A percentile compares a stretch with the other conserved stretches of the same genome.
phyloP scores from a whole-genome alignment of 2,888 invertebrate species.

The Sarcophaga variegata region DNA sequence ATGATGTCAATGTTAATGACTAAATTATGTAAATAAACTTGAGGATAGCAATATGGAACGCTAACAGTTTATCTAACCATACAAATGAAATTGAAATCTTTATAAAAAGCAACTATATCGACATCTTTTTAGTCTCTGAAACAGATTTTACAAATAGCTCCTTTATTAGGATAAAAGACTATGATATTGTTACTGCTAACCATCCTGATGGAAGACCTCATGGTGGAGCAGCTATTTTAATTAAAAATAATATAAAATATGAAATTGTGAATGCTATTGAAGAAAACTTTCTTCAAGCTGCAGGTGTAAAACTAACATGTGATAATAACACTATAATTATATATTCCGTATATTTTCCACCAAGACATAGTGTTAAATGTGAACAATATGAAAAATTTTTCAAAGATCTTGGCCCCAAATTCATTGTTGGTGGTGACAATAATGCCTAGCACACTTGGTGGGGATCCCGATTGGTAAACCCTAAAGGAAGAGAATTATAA shows the following conservation, averaged over 20 bases:
- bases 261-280: conserved; percentile 12
- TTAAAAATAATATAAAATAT: conserved; percentile 51
- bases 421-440: conserved; percentile 63
- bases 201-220: conserved; percentile 61
- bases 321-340: conserved; percentile 9
- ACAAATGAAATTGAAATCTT: conserved; percentile 47
- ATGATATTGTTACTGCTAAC: conserved; percentile 42
- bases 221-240: conserved; percentile 54
- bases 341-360: conserved; percentile 50
- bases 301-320: conserved; percentile 42
- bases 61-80: conserved; percentile 30
- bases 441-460: conserved; percentile 63
- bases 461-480: conserved; percentile 56
- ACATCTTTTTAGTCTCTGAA: conserved; percentile 17
- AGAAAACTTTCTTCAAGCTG: conserved; percentile 37
- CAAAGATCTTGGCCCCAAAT: conserved; percentile 34
- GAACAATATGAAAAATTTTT: conserved; percentile 43
- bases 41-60: too few species aligned
- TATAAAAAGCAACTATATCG: conserved; percentile 30
- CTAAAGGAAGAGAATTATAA: conserved; percentile 50
- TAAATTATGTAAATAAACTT: too few species aligned
- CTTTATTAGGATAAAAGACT: conserved; percentile 56
- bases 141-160: conserved; percentile 40
- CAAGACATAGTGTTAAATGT: conserved; percentile 43
- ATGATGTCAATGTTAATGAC: too few species aligned